phyloP scores from a whole-genome alignment of 1,140 invertebrate species.

The Papilio dardanus region DNA sequence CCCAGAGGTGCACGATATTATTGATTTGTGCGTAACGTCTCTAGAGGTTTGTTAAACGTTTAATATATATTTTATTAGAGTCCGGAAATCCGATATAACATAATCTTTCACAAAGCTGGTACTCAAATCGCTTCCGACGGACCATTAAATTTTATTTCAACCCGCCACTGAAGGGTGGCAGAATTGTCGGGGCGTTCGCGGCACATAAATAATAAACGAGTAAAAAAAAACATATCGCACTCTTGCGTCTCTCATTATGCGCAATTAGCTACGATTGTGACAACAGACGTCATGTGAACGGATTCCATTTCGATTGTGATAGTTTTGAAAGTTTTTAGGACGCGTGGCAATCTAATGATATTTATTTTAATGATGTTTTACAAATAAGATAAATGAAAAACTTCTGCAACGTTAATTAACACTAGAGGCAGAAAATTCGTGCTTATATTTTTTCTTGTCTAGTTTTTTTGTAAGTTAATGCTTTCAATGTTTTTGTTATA shows the following conservation, averaged over 20 bases:
- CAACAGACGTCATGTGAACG: conserved; percentile 72
- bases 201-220: conserved; percentile 71
- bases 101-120: conserved; percentile 52
- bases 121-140: conserved; percentile 61
- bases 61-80: conserved; percentile 47
- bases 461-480: too few species aligned
- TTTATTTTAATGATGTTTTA: conserved; percentile 34
- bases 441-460: too few species aligned
- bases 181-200: conserved; percentile 65
- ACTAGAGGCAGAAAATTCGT: too few species aligned
- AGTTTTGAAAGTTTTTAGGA: conserved; percentile 39
- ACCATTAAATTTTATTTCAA: conserved; percentile 81
- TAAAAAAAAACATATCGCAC: conserved; percentile 80
- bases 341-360: conserved; percentile 52
- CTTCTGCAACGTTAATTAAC: not conserved
- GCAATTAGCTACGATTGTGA: conserved; percentile 81
- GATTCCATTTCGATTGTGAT: conserved; percentile 60
- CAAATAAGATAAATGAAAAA: not conserved
- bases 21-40: conserved; percentile 26
- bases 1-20: not conserved
- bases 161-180: conserved; percentile 67
- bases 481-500: too few species aligned
- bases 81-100: conserved; percentile 77
- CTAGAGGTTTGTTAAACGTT: not conserved
- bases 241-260: conserved; percentile 77